phyloP scores from a whole-genome alignment of 1,140 invertebrate genomes.

The Drusus annulatus region DNA sequence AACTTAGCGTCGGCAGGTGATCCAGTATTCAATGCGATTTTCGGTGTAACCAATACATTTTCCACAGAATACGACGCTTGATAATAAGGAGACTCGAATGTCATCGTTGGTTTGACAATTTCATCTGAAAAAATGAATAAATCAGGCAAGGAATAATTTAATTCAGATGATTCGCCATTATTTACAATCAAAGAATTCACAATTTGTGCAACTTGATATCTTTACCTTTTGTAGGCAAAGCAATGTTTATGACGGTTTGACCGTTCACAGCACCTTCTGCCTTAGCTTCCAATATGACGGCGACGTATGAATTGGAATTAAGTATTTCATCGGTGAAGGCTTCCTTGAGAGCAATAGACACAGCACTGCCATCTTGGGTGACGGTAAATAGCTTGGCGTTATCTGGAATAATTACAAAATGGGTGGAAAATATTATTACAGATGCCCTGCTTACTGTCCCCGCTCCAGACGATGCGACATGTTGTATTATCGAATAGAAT shows the following conservation, averaged over 20 bases:
- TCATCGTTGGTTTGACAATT: too few relatives aligned
- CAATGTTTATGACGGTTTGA: neutral
- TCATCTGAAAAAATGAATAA: neutral
- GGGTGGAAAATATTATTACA: neutral
- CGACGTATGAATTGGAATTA: neutral
- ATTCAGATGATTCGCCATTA: too few relatives aligned
- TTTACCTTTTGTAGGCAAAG: constrained; percentile 1
- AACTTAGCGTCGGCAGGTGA: too few relatives aligned
- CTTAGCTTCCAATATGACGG: neutral
- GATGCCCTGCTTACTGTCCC: neutral
- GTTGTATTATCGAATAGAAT: neutral
- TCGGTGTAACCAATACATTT: too few relatives aligned
- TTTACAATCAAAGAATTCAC: too few relatives aligned
- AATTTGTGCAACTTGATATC: too few relatives aligned
- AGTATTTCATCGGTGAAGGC: constrained; percentile 4
- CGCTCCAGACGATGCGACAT: neutral
- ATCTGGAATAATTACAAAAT: neutral
- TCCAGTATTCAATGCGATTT: too few relatives aligned
- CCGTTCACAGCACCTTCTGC: neutral
- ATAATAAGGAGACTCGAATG: too few relatives aligned
- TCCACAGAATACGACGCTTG: too few relatives aligned
- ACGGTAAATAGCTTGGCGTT: neutral
- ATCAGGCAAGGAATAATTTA: too few relatives aligned
- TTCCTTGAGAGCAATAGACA: neutral
- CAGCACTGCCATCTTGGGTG: neutral